Percentiles rank a stretch among this genome's conserved stretches.
Conservation (phyloP, 2,113 vertebrate species). For the Hemibagrus wyckioides region DNA sequence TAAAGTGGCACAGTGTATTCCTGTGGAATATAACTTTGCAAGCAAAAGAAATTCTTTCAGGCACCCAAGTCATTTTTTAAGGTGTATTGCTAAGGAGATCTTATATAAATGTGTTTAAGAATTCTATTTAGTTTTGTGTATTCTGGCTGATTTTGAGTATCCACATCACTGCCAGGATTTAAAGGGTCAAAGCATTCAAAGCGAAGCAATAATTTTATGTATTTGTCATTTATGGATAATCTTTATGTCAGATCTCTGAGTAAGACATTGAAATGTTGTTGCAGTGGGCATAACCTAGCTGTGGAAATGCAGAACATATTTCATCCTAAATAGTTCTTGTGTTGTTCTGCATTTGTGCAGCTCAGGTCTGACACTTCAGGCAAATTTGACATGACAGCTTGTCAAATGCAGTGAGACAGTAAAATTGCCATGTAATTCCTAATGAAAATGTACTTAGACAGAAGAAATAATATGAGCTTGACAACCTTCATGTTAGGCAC, state of each 20-base stretch:
- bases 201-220: conserved; percentile 2
- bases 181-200: conserved; percentile 31
- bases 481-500: conserved; percentile 49
- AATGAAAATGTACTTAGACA: conserved; percentile 52
- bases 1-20: conserved; percentile 76
- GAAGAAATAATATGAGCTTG: conserved; percentile 54
- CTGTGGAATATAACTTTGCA: conserved; percentile 77
- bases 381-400: conserved; percentile 50
- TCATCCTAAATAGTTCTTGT: conserved; percentile 58
- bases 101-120: conserved; percentile 84
- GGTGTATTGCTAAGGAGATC: conserved; percentile 83
- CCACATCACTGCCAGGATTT: background rate
- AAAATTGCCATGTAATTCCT: conserved; percentile 60
- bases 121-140: conserved; percentile 72
- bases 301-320: conserved; percentile 34
- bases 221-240: conserved; percentile 38
- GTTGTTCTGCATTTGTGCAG: conserved; percentile 51
- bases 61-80: conserved; percentile 83
- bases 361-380: conserved; percentile 44
- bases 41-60: conserved; percentile 81
- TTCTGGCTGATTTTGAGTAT: conserved; percentile 75
- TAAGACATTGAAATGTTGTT: conserved; percentile 58
- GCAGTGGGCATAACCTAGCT: conserved; percentile 56
- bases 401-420: conserved; percentile 55
- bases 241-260: conserved; percentile 9